Base-by-base conservation (phyloP, 1,140 invertebrate species). In the Mycetomoellerius zeteki region DNA sequence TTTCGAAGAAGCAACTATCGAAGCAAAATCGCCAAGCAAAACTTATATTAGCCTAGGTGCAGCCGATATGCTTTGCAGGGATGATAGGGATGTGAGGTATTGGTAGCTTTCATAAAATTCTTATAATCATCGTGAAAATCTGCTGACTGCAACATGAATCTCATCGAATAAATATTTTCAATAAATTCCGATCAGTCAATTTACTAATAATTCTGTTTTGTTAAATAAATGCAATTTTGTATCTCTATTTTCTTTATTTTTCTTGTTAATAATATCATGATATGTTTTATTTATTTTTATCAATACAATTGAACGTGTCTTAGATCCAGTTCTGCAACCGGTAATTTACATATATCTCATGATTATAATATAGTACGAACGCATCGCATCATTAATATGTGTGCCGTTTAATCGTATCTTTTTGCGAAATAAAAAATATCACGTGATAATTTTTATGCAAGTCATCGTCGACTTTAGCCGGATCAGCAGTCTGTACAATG, bases 11-110 rank as follows among this genome's bases (percentile, higher is more conserved):
- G 87, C 84, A 50, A 64, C 69, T 67, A 64, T 27, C 75, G 58
- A 77, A 65, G 86, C 71, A 71, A 90, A 86, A 90, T 90, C 89
- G 81, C 77, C 62, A 52, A 67, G 64, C 71, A 90, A 87, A 88
- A 88, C 71, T 82, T 43, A 43, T 43, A 43, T 43, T 90, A 24
- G 88, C 86, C 81, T 76, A 56, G 12, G 71, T 73, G 47, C 33
- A 67, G 19, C 24, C 47, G 30, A 47, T 43, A 65, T 33, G 14
- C 1, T 67, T 37, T 8, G 8, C 43, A 14, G 43, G 27, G 47
- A 37, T 54, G 30, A 77, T 47, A 62, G 56, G 24, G n/a, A 6
- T 24, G 8, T 12, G 21, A 73, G 8, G 16, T 50, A 50, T 60
- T 24, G 80, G 5, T 16, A 33, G 27, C 2, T 84, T 62, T 82